Percentiles rank a stretch among this genome's conserved stretches.
These are phyloP conservation scores for Ptyas mucosa DNA, from an alignment of 2,113 vertebrate species.

Conservation along the genomic window DNA sequence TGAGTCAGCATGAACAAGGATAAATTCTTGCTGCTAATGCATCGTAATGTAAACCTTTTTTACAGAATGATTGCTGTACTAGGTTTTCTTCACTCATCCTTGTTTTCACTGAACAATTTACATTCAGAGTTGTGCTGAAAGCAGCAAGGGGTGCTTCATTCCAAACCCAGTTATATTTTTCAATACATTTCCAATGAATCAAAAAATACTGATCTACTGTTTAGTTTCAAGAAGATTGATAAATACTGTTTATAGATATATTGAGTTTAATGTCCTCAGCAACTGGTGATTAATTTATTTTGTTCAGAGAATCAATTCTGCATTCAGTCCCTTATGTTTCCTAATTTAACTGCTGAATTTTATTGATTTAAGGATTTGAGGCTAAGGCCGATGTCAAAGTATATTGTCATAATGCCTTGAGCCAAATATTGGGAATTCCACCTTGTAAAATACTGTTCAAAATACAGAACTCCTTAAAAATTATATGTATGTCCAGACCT, in stretches of 20 bases:
- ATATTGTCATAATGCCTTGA: background rate
- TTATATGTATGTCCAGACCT: background rate
- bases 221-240: background rate
- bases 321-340: background rate
- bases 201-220: background rate
- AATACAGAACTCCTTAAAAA: background rate
- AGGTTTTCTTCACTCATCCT: constrained; percentile 34
- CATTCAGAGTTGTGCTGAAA: constrained; percentile 42
- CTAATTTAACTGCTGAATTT: background rate
- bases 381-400: background rate
- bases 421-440: background rate
- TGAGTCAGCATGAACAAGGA: background rate
- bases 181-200: constrained; percentile 3
- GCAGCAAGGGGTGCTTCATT: constrained; percentile 33
- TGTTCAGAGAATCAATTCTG: background rate
- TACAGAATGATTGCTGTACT: constrained; percentile 30
- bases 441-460: background rate
- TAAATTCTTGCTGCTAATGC: constrained; percentile 21
- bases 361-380: background rate
- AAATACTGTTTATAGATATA: background rate
- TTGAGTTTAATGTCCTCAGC: constrained; percentile 1
- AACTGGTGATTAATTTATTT: constrained; percentile 19
- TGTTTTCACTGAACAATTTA: constrained; percentile 49
- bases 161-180: constrained; percentile 34
- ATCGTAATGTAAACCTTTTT: constrained; percentile 36